phyloP scores from a whole-genome alignment of 2,113 vertebrate genomes.

The Leucoraja erinaceus region DNA sequence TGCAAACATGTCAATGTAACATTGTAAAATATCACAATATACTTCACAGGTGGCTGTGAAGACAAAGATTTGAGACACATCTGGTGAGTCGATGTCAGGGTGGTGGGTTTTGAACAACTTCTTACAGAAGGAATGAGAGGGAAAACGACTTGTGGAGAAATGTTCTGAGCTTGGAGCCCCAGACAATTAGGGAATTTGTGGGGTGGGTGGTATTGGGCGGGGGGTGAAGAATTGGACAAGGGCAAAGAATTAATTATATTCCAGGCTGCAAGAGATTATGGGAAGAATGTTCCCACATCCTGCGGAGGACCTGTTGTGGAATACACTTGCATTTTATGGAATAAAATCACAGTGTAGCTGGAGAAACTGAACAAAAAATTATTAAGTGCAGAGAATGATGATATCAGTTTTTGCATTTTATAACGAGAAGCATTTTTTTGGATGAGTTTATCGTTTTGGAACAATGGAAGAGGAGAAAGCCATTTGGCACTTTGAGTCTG shows the following conservation, averaged over 20 bases:
- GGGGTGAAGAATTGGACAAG: not conserved
- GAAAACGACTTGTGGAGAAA: no score
- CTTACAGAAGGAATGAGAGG: not conserved
- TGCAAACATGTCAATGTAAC: not conserved
- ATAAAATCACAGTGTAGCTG: no score
- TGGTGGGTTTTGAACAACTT: not conserved
- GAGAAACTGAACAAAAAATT: not conserved
- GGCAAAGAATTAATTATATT: not conserved
- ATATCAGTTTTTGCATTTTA: not conserved
- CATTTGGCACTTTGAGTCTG: not conserved
- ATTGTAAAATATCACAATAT: not conserved
- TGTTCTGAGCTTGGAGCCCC: not conserved
- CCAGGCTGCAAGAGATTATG: not conserved
- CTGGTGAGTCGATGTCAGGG: not conserved
- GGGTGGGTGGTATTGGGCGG: no score
- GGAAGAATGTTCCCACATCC: no score
- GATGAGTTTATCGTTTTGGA: not conserved
- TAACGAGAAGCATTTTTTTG: not conserved
- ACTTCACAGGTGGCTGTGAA: not conserved
- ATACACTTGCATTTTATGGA: not conserved
- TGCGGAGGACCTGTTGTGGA: not conserved
- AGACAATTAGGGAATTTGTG: not conserved
- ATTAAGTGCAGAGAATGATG: not conserved
- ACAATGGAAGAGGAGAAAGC: not conserved
- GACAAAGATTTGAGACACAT: not conserved